phyloP scores from a whole-genome alignment of 2,888 invertebrate species.

The Chrysolina haemoptera region DNA sequence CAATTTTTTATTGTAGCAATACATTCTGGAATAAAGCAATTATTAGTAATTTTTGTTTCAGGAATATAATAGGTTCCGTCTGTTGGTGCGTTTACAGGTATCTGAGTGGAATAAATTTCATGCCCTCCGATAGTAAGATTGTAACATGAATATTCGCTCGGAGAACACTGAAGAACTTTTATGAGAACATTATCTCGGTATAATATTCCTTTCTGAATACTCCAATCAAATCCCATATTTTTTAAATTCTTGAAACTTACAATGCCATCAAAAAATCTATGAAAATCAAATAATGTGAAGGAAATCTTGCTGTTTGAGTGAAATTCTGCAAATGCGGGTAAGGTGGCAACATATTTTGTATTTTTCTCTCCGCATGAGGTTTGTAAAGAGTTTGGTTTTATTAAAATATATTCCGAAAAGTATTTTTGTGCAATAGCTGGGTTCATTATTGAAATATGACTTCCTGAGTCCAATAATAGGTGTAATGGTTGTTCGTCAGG shows the following conservation, averaged over 20 bases:
- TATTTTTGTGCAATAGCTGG: background rate
- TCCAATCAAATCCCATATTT: slow-evolving; percentile 21
- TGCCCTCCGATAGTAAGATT: too few relatives aligned
- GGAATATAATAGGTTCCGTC: too few relatives aligned
- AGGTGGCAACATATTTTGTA: slow-evolving; percentile 7
- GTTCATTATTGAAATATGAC: background rate
- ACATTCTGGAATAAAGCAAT: too few relatives aligned
- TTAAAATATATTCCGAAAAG: background rate
- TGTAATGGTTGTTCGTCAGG: background rate
- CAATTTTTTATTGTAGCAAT: too few relatives aligned
- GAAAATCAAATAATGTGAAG: slow-evolving; percentile 18
- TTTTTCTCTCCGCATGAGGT: slow-evolving; percentile 4
- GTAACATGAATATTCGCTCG: background rate
- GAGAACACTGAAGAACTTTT: background rate
- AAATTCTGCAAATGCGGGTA: slow-evolving; percentile 28
- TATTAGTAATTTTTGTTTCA: too few relatives aligned
- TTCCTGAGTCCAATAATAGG: background rate
- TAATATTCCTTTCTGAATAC: background rate
- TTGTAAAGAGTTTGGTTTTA: background rate
- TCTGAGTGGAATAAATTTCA: too few relatives aligned
- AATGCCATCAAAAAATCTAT: slow-evolving; percentile 24
- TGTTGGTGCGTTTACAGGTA: too few relatives aligned
- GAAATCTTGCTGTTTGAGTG: slow-evolving; percentile 7
- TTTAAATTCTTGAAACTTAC: slow-evolving; percentile 18
- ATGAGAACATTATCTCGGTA: too few relatives aligned